Conservation (phyloP, 2,888 invertebrate species). For the Diaprepes abbreviatus region DNA sequence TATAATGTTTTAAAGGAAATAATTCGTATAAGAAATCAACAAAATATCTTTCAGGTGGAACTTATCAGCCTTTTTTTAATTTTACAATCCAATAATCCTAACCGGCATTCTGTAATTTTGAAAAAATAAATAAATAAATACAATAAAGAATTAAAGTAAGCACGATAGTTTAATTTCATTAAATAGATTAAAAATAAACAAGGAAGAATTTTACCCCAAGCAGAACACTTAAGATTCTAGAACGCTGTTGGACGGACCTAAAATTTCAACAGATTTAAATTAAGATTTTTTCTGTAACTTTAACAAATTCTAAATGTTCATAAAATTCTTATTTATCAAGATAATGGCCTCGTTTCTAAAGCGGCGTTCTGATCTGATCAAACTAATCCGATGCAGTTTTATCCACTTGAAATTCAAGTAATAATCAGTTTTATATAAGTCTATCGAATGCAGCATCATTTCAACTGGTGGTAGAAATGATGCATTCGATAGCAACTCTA, state of each 20-base stretch:
- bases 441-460: no score
- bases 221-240: constrained; percentile 20
- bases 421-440: no score
- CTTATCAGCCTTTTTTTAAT: constrained; percentile 24
- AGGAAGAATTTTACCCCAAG: background rate
- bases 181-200: background rate
- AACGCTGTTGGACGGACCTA: constrained; percentile 36
- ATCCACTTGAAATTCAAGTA: no score
- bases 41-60: constrained; percentile 23
- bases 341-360: no score
- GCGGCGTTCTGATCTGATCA: no score
- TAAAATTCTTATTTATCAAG: no score
- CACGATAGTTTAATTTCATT: background rate
- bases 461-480: no score
- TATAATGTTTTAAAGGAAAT: constrained; percentile 25
- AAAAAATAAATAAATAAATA: constrained; percentile 4
- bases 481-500: no score
- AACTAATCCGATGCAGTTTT: no score
- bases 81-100: constrained; percentile 12
- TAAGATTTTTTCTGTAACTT: background rate
- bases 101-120: constrained; percentile 3
- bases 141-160: background rate
- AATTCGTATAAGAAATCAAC: constrained; percentile 22
- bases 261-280: constrained; percentile 31
- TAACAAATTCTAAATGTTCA: background rate